Percentiles rank a stretch among this genome's conserved stretches.
phyloP scores from a whole-genome alignment of 2,113 vertebrate genomes.

The Micromys minutus region DNA sequence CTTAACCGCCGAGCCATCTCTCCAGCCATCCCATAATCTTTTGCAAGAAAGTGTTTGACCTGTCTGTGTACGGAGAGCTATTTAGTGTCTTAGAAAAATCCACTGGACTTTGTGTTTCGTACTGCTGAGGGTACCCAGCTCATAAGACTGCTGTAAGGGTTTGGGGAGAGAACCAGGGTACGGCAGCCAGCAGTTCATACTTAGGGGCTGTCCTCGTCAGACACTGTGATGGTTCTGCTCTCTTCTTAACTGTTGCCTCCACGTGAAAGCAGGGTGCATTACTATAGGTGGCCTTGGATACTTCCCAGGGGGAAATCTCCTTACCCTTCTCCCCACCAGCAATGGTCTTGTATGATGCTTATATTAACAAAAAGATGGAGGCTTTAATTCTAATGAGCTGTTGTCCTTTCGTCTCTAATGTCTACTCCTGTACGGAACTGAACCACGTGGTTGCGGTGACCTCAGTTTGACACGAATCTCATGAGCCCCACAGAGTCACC shows the following conservation, averaged over 20 bases:
- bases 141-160: not conserved
- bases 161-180: rapidly evolving
- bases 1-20: too few species aligned
- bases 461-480: not conserved
- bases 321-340: not conserved
- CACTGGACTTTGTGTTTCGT: not conserved
- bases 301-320: not conserved
- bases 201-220: rapidly evolving
- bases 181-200: not conserved
- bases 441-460: not conserved
- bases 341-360: not conserved
- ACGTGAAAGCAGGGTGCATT: not conserved
- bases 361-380: not conserved
- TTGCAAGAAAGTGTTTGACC: not conserved
- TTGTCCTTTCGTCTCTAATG: not conserved
- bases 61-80: not conserved
- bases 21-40: not conserved
- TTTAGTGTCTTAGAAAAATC: not conserved
- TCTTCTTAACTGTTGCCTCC: not conserved
- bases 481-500: not conserved
- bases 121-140: too few species aligned
- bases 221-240: not conserved
- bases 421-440: not conserved
- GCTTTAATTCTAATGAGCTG: not conserved
- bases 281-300: not conserved